These are phyloP conservation scores for Eudorcas thomsonii DNA, from an alignment of 2,113 vertebrate genomes.

Conservation along the genomic window DNA sequence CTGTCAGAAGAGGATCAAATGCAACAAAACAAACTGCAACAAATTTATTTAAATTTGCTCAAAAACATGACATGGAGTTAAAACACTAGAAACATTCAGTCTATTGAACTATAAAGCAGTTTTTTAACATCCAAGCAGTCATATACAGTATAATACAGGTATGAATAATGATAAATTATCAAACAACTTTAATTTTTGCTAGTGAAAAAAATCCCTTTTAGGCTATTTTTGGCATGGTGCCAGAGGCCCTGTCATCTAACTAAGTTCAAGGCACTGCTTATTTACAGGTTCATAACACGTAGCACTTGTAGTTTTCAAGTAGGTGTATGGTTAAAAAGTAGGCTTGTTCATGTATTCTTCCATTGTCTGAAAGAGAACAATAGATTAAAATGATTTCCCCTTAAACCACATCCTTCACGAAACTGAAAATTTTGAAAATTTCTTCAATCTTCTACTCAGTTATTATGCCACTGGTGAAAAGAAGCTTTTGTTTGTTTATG, in stretches of 20 bases:
- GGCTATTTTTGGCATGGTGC: slow-evolving; percentile 69
- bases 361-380: slow-evolving; percentile 87
- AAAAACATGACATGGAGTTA: slow-evolving; percentile 52
- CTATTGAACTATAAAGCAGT: slow-evolving; percentile 25
- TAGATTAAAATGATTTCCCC: background rate
- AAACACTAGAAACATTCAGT: slow-evolving; percentile 56
- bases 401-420: background rate
- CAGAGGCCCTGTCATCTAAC: slow-evolving; percentile 52
- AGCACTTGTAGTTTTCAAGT: slow-evolving; percentile 56
- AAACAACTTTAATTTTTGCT: slow-evolving; percentile 78
- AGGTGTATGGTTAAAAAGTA: slow-evolving; percentile 81
- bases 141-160: slow-evolving; percentile 59
- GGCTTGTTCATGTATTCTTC: slow-evolving; percentile 96
- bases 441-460: background rate
- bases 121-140: slow-evolving; percentile 42
- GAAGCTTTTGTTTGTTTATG: background rate
- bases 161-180: slow-evolving; percentile 68
- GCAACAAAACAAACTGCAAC: slow-evolving; percentile 64
- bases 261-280: background rate
- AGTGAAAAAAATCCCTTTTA: slow-evolving; percentile 74
- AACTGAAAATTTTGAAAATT: background rate
- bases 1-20: slow-evolving; percentile 65
- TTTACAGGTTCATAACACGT: background rate
- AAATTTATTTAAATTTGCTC: slow-evolving; percentile 50
- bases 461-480: background rate